These are phyloP conservation scores for Sarcophaga variegata DNA, from an alignment of 2,888 invertebrate genomes.

Conservation along the genomic window DNA sequence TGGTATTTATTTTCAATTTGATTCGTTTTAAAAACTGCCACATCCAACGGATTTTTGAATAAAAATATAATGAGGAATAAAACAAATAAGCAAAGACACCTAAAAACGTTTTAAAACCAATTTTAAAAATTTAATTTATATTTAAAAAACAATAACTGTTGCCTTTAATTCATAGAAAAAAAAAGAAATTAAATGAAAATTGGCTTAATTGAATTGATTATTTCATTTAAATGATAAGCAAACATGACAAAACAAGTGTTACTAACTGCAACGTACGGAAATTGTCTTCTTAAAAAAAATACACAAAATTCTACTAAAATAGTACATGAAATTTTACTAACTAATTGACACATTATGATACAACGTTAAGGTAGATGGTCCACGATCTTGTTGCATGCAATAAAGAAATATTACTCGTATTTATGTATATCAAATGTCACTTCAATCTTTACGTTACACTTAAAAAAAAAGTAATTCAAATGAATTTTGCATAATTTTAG, in stretches of 20 bases:
- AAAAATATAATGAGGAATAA: too few relatives aligned
- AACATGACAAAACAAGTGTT: constrained; percentile 35
- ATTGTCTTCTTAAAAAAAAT: constrained; percentile 11
- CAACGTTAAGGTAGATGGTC: too few relatives aligned
- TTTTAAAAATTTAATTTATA: too few relatives aligned
- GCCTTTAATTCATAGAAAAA: background rate
- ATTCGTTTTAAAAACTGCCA: too few relatives aligned
- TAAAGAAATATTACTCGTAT: background rate
- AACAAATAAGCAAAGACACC: too few relatives aligned
- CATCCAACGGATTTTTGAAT: too few relatives aligned
- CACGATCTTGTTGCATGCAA: constrained; percentile 35
- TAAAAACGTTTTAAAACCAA: too few relatives aligned
- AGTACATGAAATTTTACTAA: constrained; percentile 25
- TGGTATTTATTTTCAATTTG: too few relatives aligned
- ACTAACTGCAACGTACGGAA: constrained; percentile 42
- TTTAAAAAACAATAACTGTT: too few relatives aligned
- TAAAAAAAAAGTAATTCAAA: constrained; percentile 4
- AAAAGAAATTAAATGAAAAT: background rate
- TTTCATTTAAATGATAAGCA: constrained; percentile 54
- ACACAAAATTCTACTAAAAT: constrained; percentile 50
- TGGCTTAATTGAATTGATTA: constrained; percentile 48
- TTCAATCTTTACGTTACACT: constrained; percentile 38
- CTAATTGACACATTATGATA: background rate
- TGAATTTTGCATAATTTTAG: constrained; percentile 38
- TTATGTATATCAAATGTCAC: background rate